Base-by-base conservation (phyloP, 2,888 invertebrate genomes). In the Oscheius onirici region DNA sequence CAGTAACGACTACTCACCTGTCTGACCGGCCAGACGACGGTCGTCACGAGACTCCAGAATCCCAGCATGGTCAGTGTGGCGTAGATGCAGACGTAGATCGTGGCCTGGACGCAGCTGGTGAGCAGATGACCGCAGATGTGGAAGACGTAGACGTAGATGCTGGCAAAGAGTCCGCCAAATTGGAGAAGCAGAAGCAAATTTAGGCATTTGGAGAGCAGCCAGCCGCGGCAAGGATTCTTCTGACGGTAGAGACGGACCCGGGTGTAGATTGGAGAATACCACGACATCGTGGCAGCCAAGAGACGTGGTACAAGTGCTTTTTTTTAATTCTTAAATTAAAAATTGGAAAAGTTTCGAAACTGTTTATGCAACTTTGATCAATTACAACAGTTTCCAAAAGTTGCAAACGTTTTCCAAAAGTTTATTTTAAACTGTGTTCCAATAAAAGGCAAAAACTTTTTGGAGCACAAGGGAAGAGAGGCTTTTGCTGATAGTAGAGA, bases 181-280 rank as follows among this genome's bases (percentile, higher is more conserved):
- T 79, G 79, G 24, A 57, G 26, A 24, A 70, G 8, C 3, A 79
- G 61, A n/a, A 79, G 61, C 17, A 74, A 17, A 60, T 79, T 79
- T 28, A 79, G 74, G 57, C 55, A 63, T 55, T 63, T 61, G 17
- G 77, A 71, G 10, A 74, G 54, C 17, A 79, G 46, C 72, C 73
- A 74, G 20, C 77, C 79, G 22, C 26, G 34, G 13, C 70, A 17
- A 15, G 71, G 74, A 49, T 77, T 68, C 40, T 63, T 67, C 17
- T 66, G 49, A 13, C 83, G 82, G 52, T 73, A 76, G 24, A 75
- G 71, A 10, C 84, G 74, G n/a, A 84, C 84, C 52, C 67, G 72
- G 24, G 70, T 73, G 76, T 84, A 84, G 63, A 84, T 82, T 26
- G 74, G 75, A 43, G 83, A 80, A 73, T 83, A 84, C 83, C 83